A percentile compares a stretch with the other conserved stretches of the same genome.
Conservation (phyloP, 2,888 invertebrate species). For the Heliconius ethilla region DNA sequence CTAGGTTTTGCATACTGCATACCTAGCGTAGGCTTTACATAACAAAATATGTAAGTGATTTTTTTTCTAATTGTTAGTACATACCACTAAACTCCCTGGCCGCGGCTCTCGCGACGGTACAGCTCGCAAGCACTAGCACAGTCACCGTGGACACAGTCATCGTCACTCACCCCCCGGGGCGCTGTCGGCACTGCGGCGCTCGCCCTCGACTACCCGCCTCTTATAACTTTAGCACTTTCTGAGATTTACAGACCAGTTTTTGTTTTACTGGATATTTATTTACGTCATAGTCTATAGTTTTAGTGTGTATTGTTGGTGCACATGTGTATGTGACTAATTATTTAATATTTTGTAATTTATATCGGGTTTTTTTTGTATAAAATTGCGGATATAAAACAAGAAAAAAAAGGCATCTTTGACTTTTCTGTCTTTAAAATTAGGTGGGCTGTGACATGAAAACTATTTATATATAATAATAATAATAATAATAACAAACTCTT, state of each 20-base stretch:
- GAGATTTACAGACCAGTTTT: not conserved
- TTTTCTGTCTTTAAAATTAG: too few relatives aligned
- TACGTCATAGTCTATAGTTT: not conserved
- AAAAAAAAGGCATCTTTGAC: too few relatives aligned
- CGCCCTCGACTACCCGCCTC: conserved; percentile 15
- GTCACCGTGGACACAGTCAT: conserved; percentile 24
- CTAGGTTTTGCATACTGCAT: too few relatives aligned
- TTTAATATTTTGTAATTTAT: not conserved
- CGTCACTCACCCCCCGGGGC: conserved; percentile 31
- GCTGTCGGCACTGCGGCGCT: conserved; percentile 21
- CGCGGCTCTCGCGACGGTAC: conserved; percentile 27
- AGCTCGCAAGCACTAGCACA: conserved; percentile 29
- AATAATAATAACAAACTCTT: too few relatives aligned
- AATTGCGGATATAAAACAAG: too few relatives aligned
- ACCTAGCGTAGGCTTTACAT: too few relatives aligned
- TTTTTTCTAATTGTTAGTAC: not conserved
- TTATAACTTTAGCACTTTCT: conserved; percentile 19
- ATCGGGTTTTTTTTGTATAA: not conserved
- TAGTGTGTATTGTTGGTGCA: not conserved
- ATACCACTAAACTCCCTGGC: conserved; percentile 38
- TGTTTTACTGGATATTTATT: not conserved
- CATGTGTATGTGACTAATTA: not conserved
- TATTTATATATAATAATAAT: too few relatives aligned
- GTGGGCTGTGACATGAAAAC: too few relatives aligned
- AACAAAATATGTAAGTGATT: too few relatives aligned